Percentiles rank a stretch among this genome's conserved stretches.
phyloP scores from a whole-genome alignment of 2,888 invertebrate species.

The Unio pictorum region DNA sequence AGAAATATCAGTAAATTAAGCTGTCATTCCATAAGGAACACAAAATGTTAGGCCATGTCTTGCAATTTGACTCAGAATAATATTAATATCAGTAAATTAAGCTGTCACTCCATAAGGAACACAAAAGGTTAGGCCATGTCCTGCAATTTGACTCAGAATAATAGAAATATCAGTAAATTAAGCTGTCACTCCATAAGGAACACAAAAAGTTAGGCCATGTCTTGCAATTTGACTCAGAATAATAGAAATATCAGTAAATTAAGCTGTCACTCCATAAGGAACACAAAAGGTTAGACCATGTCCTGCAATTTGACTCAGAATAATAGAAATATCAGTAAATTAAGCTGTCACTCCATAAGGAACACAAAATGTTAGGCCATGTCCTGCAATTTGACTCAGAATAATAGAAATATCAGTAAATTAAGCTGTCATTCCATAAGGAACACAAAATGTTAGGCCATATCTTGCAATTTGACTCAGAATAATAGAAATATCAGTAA shows the following conservation, averaged over 20 bases:
- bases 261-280: neutral
- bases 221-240: neutral
- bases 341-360: neutral
- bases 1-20: too few species aligned
- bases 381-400: neutral
- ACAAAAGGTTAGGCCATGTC: too few species aligned
- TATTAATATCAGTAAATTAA: neutral
- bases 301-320: neutral
- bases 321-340: neutral
- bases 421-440: neutral
- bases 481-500: neutral
- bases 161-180: neutral
- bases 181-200: neutral
- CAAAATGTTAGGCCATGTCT: too few species aligned
- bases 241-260: neutral
- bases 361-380: neutral
- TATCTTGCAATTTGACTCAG: too few species aligned
- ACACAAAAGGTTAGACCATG: neutral
- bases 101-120: neutral
- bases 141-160: neutral
- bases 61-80: too few species aligned
- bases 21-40: too few species aligned
- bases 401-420: neutral
- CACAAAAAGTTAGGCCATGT: too few species aligned
- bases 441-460: neutral